Base-by-base conservation (phyloP, 2,888 invertebrate species). In the Hydrotaea cyrtoneurina region DNA sequence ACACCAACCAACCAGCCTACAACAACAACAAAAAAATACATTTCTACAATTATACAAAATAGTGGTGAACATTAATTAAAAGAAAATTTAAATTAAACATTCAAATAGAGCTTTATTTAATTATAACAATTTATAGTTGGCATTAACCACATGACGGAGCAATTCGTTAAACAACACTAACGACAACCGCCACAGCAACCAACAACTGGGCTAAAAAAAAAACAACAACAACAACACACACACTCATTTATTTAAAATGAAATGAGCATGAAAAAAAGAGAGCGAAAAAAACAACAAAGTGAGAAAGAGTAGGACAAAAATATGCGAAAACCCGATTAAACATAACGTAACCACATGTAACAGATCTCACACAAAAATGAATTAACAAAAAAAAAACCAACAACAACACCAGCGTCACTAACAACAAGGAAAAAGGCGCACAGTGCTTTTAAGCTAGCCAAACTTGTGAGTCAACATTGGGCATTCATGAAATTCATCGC, bases 61-160 rank as follows among this genome's bases (percentile, higher is more conserved):
- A 64, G 36, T 64, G 5, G 66, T 19, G 10, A 43, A 36, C 66
- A 66, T 66, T 43, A 66, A 66, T 66, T 66, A 43, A 66, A 43
- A 36, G 13, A 19, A 43, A 66, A 66, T 66, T 66, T 66, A 66
- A 66, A 66, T 66, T 66, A 66, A 66, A 66, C 36, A 43, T 66
- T 66, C 39, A 59, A 66, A 66, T 66, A 17, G 36, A 43, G 66
- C 17, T 66, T 66, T 66, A 66, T 66, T 66, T 66, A 66, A 66
- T 66, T 66, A 66, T 43, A 66, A 66, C 66, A 66, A 66, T 66
- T 66, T 66, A 66, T 66, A 39, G 66, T 66, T 66, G 66, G 36
- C 43, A 66, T 66, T 66, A 66, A 66, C 66, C 66, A 36, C 66
- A 43, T 66, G 66, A 66, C 66, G 43, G 66, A 66, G 66, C 39